A percentile compares a stretch with the other conserved stretches of the same genome.
Evolutionary conservation across 2,113 vertebrate genomes (phyloP).

Genomic region (Scytalopus superciliaris): DNA sequence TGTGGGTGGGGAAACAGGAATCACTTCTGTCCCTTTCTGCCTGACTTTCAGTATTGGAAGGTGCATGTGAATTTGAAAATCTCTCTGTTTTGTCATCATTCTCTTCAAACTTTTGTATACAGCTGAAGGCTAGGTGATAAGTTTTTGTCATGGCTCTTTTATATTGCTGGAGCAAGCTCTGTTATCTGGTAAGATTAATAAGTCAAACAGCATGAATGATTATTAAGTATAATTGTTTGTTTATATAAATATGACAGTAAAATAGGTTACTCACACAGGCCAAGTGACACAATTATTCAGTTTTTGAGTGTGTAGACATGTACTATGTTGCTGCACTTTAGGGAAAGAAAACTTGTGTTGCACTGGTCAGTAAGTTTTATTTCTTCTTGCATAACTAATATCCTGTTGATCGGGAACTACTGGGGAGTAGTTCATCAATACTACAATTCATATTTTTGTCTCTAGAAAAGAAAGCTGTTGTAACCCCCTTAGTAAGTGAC

Average conservation of each 20-base stretch:
- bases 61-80: background rate
- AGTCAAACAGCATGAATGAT: slow-evolving; percentile 27
- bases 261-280: slow-evolving; percentile 31
- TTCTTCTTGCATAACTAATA: background rate
- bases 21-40: background rate
- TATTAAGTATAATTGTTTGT: slow-evolving; percentile 66
- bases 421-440: background rate
- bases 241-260: slow-evolving; percentile 43
- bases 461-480: background rate
- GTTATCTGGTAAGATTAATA: slow-evolving; percentile 26
- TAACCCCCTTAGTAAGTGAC: background rate
- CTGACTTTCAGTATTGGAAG: background rate
- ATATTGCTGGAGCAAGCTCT: background rate
- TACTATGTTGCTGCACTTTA: background rate
- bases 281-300: slow-evolving; percentile 50
- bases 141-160: slow-evolving; percentile 1
- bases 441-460: background rate
- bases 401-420: background rate
- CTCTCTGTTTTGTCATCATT: background rate
- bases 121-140: slow-evolving; percentile 6
- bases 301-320: background rate
- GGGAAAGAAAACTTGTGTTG: background rate
- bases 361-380: background rate
- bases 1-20: background rate
- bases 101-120: background rate